Base-by-base conservation (phyloP, 2,113 vertebrate genomes). In the Lota lota region DNA sequence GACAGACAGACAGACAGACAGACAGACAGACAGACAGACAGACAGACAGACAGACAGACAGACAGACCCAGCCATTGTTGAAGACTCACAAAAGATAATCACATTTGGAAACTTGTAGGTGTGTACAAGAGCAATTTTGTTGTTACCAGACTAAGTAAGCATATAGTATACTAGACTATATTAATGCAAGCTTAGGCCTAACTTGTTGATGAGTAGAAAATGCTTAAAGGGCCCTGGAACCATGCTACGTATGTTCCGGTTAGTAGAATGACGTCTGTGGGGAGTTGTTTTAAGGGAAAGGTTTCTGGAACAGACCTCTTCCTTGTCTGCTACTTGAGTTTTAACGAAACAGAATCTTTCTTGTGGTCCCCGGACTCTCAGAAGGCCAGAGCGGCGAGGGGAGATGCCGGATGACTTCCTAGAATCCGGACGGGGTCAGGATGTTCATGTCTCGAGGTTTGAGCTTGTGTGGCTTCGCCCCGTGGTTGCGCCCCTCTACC, bases 391-490 rank as follows among this genome's bases (percentile, higher is more conserved):
- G 17, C 18, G 61, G 17, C 16, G 22, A 63, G 28, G n/a, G 11
- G 12, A 20, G 70, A 20, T 0, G 22, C 22, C 2, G 3, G 24
- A 0, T 0, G 65, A 0, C 1, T 0, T 1, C n/a, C 72, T 65
- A 98, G 88, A 97, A 98, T 24, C 96, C 95, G 0, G 94, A 95
- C 60, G 95, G 95, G 17, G 94, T 95, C 64, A 98, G 92, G 78
- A 94, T 87, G 4, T 97, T 98, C 90, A 97, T 84, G 85, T 97
- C 96, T 40, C 94, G 88, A 0, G 90, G 94, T 77, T 94, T 94
- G 75, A 98, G 92, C 40, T 92, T 97, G 88, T 97, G 96, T 0
- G 94, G 91, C 15, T 91, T 86, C 0, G 90, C 74, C 2, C 85
- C 82, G 59, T 81, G 93, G 54, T 91, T 93, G 65, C 92, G 94